These are phyloP conservation scores for Brachionus sp. DNA, from an alignment of 1,140 invertebrate species.

Conservation along the genomic window DNA sequence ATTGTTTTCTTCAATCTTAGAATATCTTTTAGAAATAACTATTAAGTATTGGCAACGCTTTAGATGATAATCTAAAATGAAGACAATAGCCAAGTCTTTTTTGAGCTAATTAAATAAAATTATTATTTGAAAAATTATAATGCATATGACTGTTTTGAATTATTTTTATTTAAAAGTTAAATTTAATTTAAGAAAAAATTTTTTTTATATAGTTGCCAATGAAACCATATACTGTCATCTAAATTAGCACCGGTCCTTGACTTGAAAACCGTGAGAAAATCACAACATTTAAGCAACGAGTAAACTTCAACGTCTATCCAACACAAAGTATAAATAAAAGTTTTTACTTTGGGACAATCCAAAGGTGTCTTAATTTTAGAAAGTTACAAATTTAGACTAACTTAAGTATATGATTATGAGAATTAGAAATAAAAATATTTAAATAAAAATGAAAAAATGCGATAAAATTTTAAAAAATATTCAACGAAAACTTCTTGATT, in stretches of 20 bases:
- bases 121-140: too few relatives aligned
- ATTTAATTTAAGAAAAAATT: too few relatives aligned
- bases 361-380: neutral
- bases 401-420: neutral
- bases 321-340: neutral
- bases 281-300: slow-evolving; percentile 55
- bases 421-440: neutral
- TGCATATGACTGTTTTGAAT: too few relatives aligned
- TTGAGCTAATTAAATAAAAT: too few relatives aligned
- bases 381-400: neutral
- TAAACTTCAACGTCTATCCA: slow-evolving; percentile 46
- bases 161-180: too few relatives aligned
- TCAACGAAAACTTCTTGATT: neutral
- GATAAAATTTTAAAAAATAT: slow-evolving; percentile 21
- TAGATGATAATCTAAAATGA: too few relatives aligned
- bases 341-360: neutral
- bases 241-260: slow-evolving; percentile 61
- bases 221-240: too few relatives aligned
- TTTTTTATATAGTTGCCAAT: too few relatives aligned
- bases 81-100: too few relatives aligned
- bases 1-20: too few relatives aligned
- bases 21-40: too few relatives aligned
- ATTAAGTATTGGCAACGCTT: too few relatives aligned
- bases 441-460: slow-evolving; percentile 7
- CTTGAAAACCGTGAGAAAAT: slow-evolving; percentile 65